A percentile compares a stretch with the other conserved stretches of the same genome.
Evolutionary conservation across 2,797 vertebrate species (phyloP).

Genomic region (Helarctos malayanus): DNA sequence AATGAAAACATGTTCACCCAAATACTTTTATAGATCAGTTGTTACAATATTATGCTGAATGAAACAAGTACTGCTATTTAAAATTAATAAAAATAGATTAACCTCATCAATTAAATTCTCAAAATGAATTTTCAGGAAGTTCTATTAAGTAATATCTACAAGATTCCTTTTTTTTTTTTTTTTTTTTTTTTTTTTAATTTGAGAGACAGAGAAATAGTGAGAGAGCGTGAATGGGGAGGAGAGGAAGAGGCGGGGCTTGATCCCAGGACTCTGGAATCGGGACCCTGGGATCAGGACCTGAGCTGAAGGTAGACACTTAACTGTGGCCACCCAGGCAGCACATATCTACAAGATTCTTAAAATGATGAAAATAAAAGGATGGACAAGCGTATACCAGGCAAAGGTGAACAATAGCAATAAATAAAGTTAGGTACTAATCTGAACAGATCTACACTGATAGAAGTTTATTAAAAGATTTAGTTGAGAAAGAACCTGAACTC

Average conservation of each 20-base stretch:
- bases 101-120: slow-evolving; percentile 9
- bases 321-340: not conserved
- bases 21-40: not conserved
- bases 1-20: not conserved
- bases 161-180: not conserved
- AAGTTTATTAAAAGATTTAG: not conserved
- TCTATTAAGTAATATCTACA: slow-evolving; percentile 18
- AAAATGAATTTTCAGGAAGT: not conserved
- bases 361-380: slow-evolving; percentile 40
- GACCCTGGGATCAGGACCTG: too few relatives aligned
- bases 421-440: not conserved
- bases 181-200: not conserved
- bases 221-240: not conserved
- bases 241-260: not conserved
- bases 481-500: slow-evolving; percentile 30
- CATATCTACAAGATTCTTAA: not conserved
- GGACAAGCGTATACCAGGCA: not conserved
- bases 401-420: not conserved
- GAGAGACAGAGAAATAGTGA: not conserved
- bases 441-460: not conserved
- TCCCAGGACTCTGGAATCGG: too few relatives aligned
- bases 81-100: slow-evolving; percentile 32
- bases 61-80: not conserved
- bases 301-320: too few relatives aligned
- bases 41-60: not conserved